A percentile compares a stretch with the other conserved stretches of the same genome.
Evolutionary conservation across 2,113 vertebrate genomes (phyloP).

Genomic region (Emydura subglobosa): DNA sequence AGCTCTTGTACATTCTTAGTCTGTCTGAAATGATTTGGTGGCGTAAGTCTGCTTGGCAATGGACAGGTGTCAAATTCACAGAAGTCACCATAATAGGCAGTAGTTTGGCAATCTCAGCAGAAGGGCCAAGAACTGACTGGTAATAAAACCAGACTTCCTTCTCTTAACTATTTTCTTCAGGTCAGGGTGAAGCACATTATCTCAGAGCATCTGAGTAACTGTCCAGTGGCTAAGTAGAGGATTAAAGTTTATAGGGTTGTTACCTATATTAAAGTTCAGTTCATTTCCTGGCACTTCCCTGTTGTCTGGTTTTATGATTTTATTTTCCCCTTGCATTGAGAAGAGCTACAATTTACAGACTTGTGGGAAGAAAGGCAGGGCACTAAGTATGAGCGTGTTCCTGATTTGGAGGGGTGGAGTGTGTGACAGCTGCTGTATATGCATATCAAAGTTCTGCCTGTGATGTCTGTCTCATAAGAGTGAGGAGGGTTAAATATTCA

Average conservation of each 20-base stretch:
- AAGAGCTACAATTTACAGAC: not conserved
- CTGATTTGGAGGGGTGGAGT: not conserved
- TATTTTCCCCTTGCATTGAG: not conserved
- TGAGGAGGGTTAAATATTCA: too few species aligned
- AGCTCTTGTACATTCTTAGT: not conserved
- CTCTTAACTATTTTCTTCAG: not conserved
- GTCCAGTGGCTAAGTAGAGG: not conserved
- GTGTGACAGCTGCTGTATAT: not conserved
- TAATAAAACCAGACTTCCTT: not conserved
- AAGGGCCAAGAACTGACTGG: not conserved
- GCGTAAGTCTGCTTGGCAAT: not conserved
- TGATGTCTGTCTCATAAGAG: not conserved
- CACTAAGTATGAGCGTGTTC: not conserved
- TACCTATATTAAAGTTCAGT: fast-evolving
- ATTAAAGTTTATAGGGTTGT: not conserved
- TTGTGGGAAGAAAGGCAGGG: fast-evolving
- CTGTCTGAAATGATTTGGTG: not conserved
- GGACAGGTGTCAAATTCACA: not conserved
- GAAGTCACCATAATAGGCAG: fast-evolving
- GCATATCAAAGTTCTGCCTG: not conserved
- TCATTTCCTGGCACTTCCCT: not conserved
- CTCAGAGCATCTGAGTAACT: not conserved
- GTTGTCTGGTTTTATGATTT: fast-evolving
- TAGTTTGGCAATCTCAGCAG: not conserved
- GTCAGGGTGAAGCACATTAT: fast-evolving